phyloP scores from a whole-genome alignment of 2,113 vertebrate species.

The Meriones unguiculatus region DNA sequence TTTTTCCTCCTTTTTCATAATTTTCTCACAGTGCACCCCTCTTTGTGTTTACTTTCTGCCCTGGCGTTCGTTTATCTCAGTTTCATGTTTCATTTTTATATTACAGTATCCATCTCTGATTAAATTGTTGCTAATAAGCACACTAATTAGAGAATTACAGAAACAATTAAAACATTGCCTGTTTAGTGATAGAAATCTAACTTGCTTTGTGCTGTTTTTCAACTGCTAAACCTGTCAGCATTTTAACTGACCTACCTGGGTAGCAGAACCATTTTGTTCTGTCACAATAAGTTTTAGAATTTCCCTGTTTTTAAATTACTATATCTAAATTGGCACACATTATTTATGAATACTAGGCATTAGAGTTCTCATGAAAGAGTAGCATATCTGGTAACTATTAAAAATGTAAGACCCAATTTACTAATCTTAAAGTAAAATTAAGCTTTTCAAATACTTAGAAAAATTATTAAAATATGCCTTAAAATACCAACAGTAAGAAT shows the following conservation, averaged over 20 bases:
- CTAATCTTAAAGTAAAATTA: constrained; percentile 48
- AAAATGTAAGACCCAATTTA: not conserved
- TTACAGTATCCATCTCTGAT: not conserved
- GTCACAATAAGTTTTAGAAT: not conserved
- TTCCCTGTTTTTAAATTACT: not conserved
- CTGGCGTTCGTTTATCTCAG: not conserved
- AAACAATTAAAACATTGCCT: not conserved
- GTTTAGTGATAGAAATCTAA: not conserved
- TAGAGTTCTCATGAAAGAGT: constrained; percentile 18
- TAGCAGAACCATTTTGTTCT: not conserved
- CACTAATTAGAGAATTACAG: not conserved
- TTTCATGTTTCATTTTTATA: constrained; percentile 20
- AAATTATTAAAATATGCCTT: constrained; percentile 8
- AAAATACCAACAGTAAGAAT: not conserved
- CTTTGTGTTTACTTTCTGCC: not conserved
- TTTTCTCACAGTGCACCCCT: not conserved
- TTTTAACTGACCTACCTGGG: not conserved
- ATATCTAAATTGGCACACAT: not conserved
- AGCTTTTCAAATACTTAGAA: constrained; percentile 10
- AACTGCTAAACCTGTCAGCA: not conserved
- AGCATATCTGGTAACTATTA: not conserved
- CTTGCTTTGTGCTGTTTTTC: constrained; percentile 13
- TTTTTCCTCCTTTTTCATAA: not conserved
- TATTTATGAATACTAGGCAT: constrained; percentile 22
- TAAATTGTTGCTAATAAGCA: not conserved